Evolutionary conservation across 2,797 vertebrate genomes (phyloP), one percentile per base, ranked within the genome.

Genomic region (Diplodus sargus): DNA sequence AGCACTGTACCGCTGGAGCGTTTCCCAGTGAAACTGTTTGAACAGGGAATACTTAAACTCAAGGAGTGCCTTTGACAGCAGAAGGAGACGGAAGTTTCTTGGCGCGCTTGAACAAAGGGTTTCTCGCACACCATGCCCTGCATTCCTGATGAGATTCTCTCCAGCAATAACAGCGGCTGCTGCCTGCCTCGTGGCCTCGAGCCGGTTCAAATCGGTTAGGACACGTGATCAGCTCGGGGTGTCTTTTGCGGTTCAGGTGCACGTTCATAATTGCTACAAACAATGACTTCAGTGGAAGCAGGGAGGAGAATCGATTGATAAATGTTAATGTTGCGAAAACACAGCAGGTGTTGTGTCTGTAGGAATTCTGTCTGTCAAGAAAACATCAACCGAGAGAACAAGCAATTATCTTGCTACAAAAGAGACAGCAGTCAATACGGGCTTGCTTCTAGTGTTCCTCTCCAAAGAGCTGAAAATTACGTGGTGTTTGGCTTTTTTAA

Each of bases 81-180:
- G 69, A 79, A 70, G 62, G 58, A 86, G 81, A 83, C 77, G 77
- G 71, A 91, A 76, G 76, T 87, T 91, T 85, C 77, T 88, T 85
- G 82, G 83, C 79, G 10, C 70, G 75, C 74, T 74, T 47, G 81
- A 89, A 90, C 76, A 91, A 88, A 88, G 78, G 65, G 4, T 62
- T 88, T 34, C 82, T 81, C 54, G 11, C 45, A 43, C 82, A 47
- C 66, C 83, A 49, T 81, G 86, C 82, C 83, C 79, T 83, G 89
- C 82, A 88, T 90, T 79, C 28, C 30, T 70, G 79, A 86, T 90
- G 80, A 83, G 79, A 52, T 76, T 69, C 74, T 77, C 67, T 75
- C 16, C 66, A 64, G 73, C 73, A 66, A 42, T 45, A 85, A 69
- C 39, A 60, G 53, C 34, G 58, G 48, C 72, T 61, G 68, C 76